Base-by-base conservation (phyloP, 2,888 invertebrate species). In the Drosophila suboccidentalis region DNA sequence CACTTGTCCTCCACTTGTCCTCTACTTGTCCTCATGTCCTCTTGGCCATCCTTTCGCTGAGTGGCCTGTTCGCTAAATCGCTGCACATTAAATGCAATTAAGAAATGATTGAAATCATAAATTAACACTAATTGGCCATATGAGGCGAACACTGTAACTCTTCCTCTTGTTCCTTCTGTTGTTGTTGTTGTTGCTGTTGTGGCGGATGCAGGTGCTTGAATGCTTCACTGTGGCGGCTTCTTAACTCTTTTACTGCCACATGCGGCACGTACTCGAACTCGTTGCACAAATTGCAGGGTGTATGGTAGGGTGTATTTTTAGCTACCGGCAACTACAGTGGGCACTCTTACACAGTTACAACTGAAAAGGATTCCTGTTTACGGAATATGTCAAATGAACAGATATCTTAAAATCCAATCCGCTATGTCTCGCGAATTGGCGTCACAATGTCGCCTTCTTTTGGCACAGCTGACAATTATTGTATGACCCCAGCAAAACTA, bases 51-150 rank as follows among this genome's bases (percentile, higher is more conserved):
- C 58, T 60, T 34, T 44, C 43, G 58, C 17, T 62, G 59, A 74
- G 64, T 39, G 61, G 44, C 55, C 39, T 80, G 80, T 80, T 74
- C 63, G 78, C 78, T 87, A 84, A 84, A 84, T 84, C 89, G 81
- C 59, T 87, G 87, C 85, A 84, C 84, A 84, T 84, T 84, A 84
- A 84, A 89, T 87, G 84, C 84, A 84, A 84, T 84, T 84, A 84
- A 84, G 89, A 87, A 89, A 84, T 84, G 84, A 84, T 84, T 84
- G 84, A 84, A 84, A 84, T 84, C 84, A 89, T 84, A 84, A 84
- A 84, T 84, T 84, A 89, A 61, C 87, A 81, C 73, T 87, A 89
- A 84, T 89, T 89, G 84, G 84, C 84, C 78, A 70, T 75, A 71
- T 87, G 81, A 80, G 81, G 80, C 63, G 63, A 49, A 39, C 54